A percentile compares a stretch with the other conserved stretches of the same genome.
Evolutionary conservation across 2,113 vertebrate genomes (phyloP).

Genomic region (Phrynosoma platyrhinos): DNA sequence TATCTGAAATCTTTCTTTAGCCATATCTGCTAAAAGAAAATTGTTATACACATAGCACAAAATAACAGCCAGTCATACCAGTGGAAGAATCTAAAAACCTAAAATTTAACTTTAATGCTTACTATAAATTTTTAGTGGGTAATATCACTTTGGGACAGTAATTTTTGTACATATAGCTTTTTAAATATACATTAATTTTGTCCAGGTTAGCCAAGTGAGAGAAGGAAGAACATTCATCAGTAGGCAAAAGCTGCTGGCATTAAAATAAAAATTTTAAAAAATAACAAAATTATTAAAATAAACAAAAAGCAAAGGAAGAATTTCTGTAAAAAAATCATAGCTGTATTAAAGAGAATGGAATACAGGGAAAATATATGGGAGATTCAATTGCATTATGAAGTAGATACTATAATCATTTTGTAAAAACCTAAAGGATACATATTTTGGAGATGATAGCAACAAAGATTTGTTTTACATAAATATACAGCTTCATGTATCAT

Average conservation of each 20-base stretch:
- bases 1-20: slow-evolving; percentile 21
- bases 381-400: background rate
- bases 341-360: background rate
- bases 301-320: background rate
- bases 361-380: background rate
- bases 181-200: background rate
- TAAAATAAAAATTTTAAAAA: background rate
- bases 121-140: background rate
- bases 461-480: background rate
- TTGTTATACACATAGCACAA: background rate
- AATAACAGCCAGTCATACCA: background rate
- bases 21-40: background rate
- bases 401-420: too few species aligned
- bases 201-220: slow-evolving; percentile 18
- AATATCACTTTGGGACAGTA: slow-evolving; percentile 13
- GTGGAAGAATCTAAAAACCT: background rate
- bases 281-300: slow-evolving; percentile 1
- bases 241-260: slow-evolving; percentile 20
- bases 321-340: background rate
- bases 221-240: background rate
- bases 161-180: background rate
- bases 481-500: too few species aligned
- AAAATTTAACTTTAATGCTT: background rate
- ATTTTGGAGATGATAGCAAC: too few species aligned
- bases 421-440: too few species aligned